Conservation (phyloP, 64 coral and sea anemone genomes). For the Porites australiensis region DNA sequence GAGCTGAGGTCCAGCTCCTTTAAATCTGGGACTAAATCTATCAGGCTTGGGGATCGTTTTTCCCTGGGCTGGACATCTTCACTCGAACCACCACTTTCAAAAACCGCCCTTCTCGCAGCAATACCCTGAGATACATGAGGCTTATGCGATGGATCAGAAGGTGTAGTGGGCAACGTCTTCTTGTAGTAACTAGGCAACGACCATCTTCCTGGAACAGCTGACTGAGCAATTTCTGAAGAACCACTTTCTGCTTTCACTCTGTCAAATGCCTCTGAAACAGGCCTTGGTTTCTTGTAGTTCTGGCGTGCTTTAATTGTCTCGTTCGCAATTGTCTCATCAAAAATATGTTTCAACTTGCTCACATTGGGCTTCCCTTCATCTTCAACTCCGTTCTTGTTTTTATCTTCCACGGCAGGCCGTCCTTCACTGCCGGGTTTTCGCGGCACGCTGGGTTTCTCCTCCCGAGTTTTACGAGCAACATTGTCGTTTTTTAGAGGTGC, state of each 20-base stretch:
- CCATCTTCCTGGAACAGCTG: slow-evolving; percentile 52
- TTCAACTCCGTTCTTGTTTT: slow-evolving; percentile 24
- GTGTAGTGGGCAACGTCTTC: slow-evolving; percentile 50
- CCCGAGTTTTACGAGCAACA: slow-evolving; percentile 33
- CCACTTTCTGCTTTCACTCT: slow-evolving; percentile 51
- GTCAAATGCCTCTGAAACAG: slow-evolving; percentile 9
- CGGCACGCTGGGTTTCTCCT: slow-evolving; percentile 4
- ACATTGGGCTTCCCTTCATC: slow-evolving; percentile 55
- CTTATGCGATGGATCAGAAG: slow-evolving; percentile 59
- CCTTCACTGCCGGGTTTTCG: not conserved
- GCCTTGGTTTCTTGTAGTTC: slow-evolving; percentile 36
- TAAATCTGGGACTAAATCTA: slow-evolving; percentile 88
- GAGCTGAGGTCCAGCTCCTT: slow-evolving; percentile 14
- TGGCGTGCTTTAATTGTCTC: slow-evolving; percentile 68
- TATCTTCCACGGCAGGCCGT: not conserved
- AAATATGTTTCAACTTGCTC: slow-evolving; percentile 92
- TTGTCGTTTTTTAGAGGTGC: slow-evolving; percentile 22
- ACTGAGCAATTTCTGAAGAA: slow-evolving; percentile 20
- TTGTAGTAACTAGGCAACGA: slow-evolving; percentile 93
- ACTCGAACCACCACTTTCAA: slow-evolving; percentile 64
- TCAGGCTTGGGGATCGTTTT: slow-evolving; percentile 80
- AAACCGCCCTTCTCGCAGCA: slow-evolving; percentile 84
- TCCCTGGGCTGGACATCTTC: slow-evolving; percentile 61
- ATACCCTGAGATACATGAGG: slow-evolving; percentile 86
- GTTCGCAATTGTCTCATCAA: slow-evolving; percentile 86